Percentiles rank a stretch among this genome's conserved stretches.
Conservation (phyloP, 37 sponge, comb jelly and placozoan genomes). For the Crambe crambe region DNA sequence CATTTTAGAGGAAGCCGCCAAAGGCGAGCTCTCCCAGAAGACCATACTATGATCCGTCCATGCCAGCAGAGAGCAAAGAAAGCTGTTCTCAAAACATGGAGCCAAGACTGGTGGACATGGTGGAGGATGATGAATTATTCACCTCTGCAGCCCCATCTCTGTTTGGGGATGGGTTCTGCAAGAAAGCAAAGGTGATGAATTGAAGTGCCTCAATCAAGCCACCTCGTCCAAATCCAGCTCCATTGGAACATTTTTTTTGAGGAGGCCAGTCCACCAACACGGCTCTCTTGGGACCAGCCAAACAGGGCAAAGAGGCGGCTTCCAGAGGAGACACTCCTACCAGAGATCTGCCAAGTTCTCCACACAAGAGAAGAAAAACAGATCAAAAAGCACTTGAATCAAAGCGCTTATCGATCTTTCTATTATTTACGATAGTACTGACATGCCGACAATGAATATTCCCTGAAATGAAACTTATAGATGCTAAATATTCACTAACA, state of each 20-base stretch:
- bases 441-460: too few relatives aligned
- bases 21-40: constrained; percentile 9
- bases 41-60: not conserved
- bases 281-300: constrained; percentile 1
- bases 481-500: too few relatives aligned
- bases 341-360: too few relatives aligned
- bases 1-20: constrained; percentile 32
- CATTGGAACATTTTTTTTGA: constrained; percentile 1
- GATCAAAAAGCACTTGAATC: too few relatives aligned
- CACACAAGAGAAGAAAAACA: too few relatives aligned
- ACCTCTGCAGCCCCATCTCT: not conserved
- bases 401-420: too few relatives aligned
- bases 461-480: too few relatives aligned
- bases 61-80: not conserved
- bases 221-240: not conserved
- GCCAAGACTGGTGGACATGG: not conserved
- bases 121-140: not conserved
- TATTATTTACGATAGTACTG: too few relatives aligned
- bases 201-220: not conserved
- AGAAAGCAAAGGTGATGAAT: constrained; percentile 14
- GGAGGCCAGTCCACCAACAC: constrained; percentile 13
- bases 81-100: not conserved
- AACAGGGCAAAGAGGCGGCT: constrained; percentile 15
- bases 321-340: constrained; percentile 5
- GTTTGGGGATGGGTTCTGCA: constrained; percentile 29